Evolutionary conservation across 2,888 invertebrate genomes (phyloP).

Genomic region (Dinocampus coccinellae): DNA sequence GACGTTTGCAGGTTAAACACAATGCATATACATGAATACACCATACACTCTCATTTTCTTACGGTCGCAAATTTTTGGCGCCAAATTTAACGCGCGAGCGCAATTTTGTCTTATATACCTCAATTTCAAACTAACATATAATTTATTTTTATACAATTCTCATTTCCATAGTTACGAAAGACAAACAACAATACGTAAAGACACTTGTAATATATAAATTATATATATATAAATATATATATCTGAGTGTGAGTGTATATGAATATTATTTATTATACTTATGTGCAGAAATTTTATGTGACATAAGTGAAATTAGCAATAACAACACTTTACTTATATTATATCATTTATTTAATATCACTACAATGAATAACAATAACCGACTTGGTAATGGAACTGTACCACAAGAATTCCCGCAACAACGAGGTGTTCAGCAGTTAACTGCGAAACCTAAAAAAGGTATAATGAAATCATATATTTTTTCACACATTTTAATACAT

Average conservation of each 20-base stretch:
- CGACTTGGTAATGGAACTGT: slow-evolving; percentile 60
- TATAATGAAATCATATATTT: slow-evolving; percentile 37
- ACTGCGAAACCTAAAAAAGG: slow-evolving; percentile 59
- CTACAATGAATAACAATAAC: slow-evolving; percentile 46
- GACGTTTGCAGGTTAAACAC: no score
- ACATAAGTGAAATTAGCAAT: background rate
- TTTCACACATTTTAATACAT: background rate
- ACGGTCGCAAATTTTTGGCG: no score
- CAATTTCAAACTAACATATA: no score
- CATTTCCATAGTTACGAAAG: background rate
- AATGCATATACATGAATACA: no score
- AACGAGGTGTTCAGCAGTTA: slow-evolving; percentile 51
- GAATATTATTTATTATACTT: no score
- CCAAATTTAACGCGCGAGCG: no score
- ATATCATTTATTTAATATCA: background rate
- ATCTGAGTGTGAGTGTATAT: no score
- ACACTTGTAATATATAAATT: background rate
- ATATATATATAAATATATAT: no score
- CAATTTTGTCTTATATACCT: no score
- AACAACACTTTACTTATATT: background rate
- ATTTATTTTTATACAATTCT: no score
- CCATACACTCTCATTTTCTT: no score
- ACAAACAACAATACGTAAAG: background rate
- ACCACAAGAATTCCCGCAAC: slow-evolving; percentile 54
- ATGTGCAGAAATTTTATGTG: background rate